Evolutionary conservation across 64 coral and sea anemone genomes (phyloP).

Genomic region (Platygyra sinensis): DNA sequence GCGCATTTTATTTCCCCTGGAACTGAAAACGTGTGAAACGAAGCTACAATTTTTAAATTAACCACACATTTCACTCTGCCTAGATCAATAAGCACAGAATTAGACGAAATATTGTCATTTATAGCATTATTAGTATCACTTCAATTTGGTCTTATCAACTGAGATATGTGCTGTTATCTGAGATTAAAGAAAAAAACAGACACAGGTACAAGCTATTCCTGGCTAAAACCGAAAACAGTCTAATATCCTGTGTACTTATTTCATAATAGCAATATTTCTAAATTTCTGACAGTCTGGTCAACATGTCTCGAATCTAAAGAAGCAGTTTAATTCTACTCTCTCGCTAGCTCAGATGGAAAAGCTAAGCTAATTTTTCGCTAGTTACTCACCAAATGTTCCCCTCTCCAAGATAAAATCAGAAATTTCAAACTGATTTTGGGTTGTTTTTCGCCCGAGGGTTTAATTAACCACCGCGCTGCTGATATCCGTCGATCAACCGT

Average conservation of each 20-base stretch:
- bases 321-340: neutral
- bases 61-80: too few species aligned
- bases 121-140: neutral
- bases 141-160: neutral
- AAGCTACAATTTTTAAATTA: too few species aligned
- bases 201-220: neutral
- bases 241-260: neutral
- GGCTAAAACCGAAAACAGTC: neutral
- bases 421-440: neutral
- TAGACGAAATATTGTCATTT: neutral
- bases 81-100: neutral
- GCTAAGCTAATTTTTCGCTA: neutral
- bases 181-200: neutral
- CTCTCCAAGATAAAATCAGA: neutral
- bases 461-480: neutral
- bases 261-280: neutral
- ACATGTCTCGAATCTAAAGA: neutral
- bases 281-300: neutral
- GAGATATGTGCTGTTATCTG: neutral
- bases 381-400: conserved; percentile 14
- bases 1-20: too few species aligned
- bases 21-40: too few species aligned
- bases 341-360: neutral
- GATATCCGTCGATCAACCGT: neutral
- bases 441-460: neutral